Evolutionary conservation across 2,113 vertebrate species (phyloP).

Genomic region (Tychaedon coryphoeus): DNA sequence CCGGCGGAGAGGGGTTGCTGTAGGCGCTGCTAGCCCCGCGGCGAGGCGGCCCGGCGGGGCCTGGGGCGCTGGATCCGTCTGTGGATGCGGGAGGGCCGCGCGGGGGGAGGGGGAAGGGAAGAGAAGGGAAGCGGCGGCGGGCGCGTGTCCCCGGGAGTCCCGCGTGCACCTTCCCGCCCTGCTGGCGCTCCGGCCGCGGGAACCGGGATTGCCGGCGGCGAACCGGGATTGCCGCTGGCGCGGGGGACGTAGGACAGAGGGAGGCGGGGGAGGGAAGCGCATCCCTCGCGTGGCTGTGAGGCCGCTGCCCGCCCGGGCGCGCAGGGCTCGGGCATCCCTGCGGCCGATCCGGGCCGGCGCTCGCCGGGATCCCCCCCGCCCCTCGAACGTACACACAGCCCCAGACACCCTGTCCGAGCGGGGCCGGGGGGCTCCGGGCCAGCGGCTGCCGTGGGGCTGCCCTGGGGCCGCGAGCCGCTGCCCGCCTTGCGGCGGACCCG

Average conservation of each 20-base stretch:
- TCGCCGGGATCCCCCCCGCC: neutral
- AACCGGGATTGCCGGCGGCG: neutral
- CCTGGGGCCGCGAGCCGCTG: neutral
- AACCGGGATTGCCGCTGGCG: neutral
- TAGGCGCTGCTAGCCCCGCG: neutral
- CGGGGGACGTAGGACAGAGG: neutral
- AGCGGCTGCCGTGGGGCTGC: neutral
- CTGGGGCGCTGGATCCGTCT: neutral
- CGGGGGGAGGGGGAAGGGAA: neutral
- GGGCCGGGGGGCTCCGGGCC: neutral
- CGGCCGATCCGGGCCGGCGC: neutral
- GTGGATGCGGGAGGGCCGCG: neutral
- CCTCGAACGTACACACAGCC: fast-evolving
- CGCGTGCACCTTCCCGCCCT: neutral
- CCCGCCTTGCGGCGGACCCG: neutral
- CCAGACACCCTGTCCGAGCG: neutral
- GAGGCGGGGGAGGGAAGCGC: too few species aligned
- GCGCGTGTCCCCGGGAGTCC: neutral
- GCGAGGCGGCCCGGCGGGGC: neutral
- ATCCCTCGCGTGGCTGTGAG: neutral
- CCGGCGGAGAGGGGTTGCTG: neutral
- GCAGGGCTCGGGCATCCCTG: neutral
- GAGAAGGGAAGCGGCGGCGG: neutral
- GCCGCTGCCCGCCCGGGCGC: neutral
- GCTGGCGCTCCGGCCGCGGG: neutral